Base-by-base conservation (phyloP, 2,888 invertebrate genomes). In the Aphrophora alni region DNA sequence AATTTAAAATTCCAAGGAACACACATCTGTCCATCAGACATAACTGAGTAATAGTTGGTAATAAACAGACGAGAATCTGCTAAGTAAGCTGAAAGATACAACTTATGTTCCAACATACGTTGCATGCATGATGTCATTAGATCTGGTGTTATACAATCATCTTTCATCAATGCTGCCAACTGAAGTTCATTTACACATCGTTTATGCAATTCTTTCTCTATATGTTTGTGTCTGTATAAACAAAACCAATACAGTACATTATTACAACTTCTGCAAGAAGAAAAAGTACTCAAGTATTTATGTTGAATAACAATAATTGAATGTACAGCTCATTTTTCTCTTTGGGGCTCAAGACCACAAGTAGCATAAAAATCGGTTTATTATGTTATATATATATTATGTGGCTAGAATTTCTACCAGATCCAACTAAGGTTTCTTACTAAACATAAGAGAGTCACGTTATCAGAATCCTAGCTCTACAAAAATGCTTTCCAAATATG, bases 1-100 rank as follows among this genome's bases (percentile, higher is more conserved):
- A 80, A 38, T 44, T 92, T 92, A 91, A 95, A 98, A 88, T 98
- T 94, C 97, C 97, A 98, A 24, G 98, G 98, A 87, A 98, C 94
- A 87, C 97, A 97, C 78, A 97, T 91, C 80, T 95, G 94, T 0
- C 98, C 98, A 88, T 98, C 97, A 0, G 94, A 93, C 87, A 97
- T 90, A 74, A 98, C 95, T 0, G 97, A 96, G 87, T 97, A 98
- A 88, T 97, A 98, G 87, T 96, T 96, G 0, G 97, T 95, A 78
- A 98, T 93, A 87, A 93, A 93, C 2, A 98, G 88, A 85, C 93
- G 92, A 74, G 94, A 91, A 74, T 93, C 93, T 82, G 91, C 89
- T n/a, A 95, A 89, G 83, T 89, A 87, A 0, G 87, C 87, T 25
- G 87, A 87, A 38, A 93, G 86, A 71, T 88, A 85, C 27, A 87